Evolutionary conservation across 1,140 invertebrate species (phyloP).

Genomic region (Zaprionus ghesquierei): DNA sequence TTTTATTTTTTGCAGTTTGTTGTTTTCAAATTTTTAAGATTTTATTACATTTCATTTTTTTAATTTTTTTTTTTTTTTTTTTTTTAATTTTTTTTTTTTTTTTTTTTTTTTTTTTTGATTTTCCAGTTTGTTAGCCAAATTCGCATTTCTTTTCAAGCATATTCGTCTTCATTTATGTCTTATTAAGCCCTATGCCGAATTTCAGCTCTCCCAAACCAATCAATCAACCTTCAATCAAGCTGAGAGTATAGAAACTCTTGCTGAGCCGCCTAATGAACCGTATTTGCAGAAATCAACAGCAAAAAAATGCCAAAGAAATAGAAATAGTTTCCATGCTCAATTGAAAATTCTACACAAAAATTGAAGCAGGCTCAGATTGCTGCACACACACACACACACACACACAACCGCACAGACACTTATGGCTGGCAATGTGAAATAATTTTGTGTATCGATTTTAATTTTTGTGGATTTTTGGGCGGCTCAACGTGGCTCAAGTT

Average conservation of each 20-base stretch:
- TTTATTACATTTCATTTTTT: too few species aligned
- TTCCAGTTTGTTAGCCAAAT: not conserved
- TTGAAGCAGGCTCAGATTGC: constrained; percentile 1
- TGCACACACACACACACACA: not conserved
- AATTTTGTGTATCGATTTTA: constrained; percentile 47
- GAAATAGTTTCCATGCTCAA: not conserved
- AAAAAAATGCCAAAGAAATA: not conserved
- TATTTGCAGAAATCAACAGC: not conserved
- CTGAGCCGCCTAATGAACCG: not conserved
- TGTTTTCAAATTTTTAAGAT: too few species aligned
- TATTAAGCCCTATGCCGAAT: not conserved
- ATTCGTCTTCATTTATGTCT: not conserved
- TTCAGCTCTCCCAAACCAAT: not conserved
- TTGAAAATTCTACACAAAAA: constrained; percentile 9
- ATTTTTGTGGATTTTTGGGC: constrained; percentile 13
- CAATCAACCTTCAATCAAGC: not conserved
- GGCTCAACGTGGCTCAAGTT: constrained; percentile 22
- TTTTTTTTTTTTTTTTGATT: not conserved
- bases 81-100: not conserved
- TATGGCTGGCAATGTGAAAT: constrained; percentile 37
- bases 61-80: not conserved
- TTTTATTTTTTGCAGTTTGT: too few species aligned
- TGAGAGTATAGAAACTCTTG: too few species aligned
- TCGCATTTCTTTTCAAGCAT: not conserved
- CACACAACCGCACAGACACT: not conserved